A percentile compares a stretch with the other conserved stretches of the same genome.
Conservation (phyloP, 2,888 invertebrate species). For the Corbicula japonica region DNA sequence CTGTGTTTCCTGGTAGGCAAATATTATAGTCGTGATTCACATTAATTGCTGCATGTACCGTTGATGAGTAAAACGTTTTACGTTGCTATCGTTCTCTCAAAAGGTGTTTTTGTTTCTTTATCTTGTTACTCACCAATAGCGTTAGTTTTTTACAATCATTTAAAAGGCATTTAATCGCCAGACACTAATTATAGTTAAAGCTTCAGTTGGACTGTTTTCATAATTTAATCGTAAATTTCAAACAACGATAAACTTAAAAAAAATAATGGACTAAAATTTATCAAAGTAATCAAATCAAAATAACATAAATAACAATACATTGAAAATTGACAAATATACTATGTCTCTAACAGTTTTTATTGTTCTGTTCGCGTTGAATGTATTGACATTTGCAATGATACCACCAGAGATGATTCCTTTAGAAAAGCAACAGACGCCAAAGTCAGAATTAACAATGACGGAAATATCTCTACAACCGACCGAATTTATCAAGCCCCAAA, state of each 20-base stretch:
- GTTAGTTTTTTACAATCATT: too few relatives aligned
- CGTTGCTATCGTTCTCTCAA: background rate
- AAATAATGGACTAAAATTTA: background rate
- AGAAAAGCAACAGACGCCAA: slow-evolving; percentile 2
- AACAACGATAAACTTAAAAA: background rate
- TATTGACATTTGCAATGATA: slow-evolving; percentile 13
- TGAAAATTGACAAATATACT: background rate
- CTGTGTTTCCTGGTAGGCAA: slow-evolving; percentile 14
- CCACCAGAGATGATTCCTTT: slow-evolving; percentile 57
- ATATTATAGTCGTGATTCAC: slow-evolving; percentile 12
- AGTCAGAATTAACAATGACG: slow-evolving; percentile 26
- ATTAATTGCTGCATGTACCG: too few relatives aligned
- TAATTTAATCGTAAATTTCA: background rate
- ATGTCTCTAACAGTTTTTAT: slow-evolving; percentile 21
- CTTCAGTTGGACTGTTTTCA: too few relatives aligned
- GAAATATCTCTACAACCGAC: background rate
- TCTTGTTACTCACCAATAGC: too few relatives aligned
- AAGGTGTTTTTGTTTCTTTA: too few relatives aligned
- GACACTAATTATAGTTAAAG: too few relatives aligned
- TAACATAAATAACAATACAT: background rate
- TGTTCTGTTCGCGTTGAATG: slow-evolving; percentile 9
- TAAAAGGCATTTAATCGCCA: too few relatives aligned
- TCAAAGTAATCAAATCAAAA: background rate
- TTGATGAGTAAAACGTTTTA: background rate
- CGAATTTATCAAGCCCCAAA: background rate